Evolutionary conservation across 2,888 invertebrate genomes (phyloP).

Genomic region (Cerastoderma edule): DNA sequence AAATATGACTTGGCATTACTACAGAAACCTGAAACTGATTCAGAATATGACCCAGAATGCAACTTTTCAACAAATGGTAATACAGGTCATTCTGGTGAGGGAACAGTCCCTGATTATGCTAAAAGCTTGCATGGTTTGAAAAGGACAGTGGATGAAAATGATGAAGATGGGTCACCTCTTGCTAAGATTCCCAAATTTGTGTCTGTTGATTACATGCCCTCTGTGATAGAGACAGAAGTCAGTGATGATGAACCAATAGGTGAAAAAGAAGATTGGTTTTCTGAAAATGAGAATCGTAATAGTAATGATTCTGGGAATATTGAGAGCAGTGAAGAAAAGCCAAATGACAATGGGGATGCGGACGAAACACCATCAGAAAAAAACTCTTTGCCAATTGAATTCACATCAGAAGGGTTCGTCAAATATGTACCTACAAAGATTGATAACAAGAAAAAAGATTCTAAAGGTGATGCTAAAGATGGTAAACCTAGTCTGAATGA

Average conservation of each 20-base stretch:
- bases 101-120: constrained; percentile 49
- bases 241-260: constrained; percentile 63
- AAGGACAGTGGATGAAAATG: constrained; percentile 43
- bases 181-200: constrained; percentile 59
- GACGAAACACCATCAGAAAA: constrained; percentile 9
- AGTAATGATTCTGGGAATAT: constrained; percentile 43
- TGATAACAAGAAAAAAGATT: constrained; percentile 6
- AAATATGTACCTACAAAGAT: constrained; percentile 33
- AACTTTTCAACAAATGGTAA: constrained; percentile 49
- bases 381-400: constrained; percentile 49
- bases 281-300: constrained; percentile 51
- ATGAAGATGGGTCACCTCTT: constrained; percentile 40
- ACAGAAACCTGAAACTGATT: constrained; percentile 51
- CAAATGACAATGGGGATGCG: not conserved
- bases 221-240: constrained; percentile 50
- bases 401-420: constrained; percentile 57
- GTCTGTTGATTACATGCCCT: constrained; percentile 54
- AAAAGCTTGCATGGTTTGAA: constrained; percentile 46
- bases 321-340: not conserved
- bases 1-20: constrained; percentile 55
- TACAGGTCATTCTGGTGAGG: not conserved
- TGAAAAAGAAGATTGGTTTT: constrained; percentile 44
- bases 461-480: not conserved
- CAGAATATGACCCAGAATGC: constrained; percentile 78
- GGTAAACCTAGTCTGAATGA: not conserved